phyloP scores from a whole-genome alignment of 2,888 invertebrate species.

The Dryomyza anilis region DNA sequence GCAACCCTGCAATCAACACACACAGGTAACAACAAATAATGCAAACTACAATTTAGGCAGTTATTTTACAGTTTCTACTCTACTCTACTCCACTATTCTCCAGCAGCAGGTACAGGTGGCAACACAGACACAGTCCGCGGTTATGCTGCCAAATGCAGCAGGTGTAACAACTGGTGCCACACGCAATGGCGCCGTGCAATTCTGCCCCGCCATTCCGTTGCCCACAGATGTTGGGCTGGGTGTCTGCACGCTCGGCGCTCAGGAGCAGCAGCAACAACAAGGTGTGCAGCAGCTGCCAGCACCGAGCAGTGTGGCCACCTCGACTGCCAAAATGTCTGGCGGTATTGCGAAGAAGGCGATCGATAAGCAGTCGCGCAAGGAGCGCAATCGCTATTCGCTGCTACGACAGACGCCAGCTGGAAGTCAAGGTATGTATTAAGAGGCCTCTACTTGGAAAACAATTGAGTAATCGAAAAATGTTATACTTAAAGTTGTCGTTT shows the following conservation, averaged over 20 bases:
- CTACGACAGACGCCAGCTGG: conserved; percentile 60
- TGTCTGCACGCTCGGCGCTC: conserved; percentile 39
- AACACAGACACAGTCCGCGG: conserved; percentile 66
- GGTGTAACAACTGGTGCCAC: conserved; percentile 29
- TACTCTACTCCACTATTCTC: conserved; percentile 12
- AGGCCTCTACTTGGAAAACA: no score
- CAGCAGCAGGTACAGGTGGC: conserved; percentile 68
- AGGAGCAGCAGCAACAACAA: conserved; percentile 39
- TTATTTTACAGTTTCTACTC: background rate
- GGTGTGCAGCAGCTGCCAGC: conserved; percentile 34
- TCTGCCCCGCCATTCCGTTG: conserved; percentile 46
- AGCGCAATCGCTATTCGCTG: conserved; percentile 57
- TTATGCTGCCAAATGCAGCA: conserved; percentile 48
- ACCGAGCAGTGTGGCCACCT: conserved; percentile 32
- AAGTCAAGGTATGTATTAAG: conserved; percentile 54
- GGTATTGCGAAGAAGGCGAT: conserved; percentile 60
- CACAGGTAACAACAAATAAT: no score
- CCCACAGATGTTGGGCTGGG: conserved; percentile 44
- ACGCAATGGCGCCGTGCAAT: conserved; percentile 42
- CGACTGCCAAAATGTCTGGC: conserved; percentile 51
- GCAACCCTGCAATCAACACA: conserved; percentile 44
- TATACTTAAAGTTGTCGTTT: no score
- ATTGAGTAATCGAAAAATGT: background rate
- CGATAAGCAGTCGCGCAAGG: conserved; percentile 61
- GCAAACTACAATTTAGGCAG: background rate